A percentile compares a stretch with the other conserved stretches of the same genome.
Evolutionary conservation across 2,797 vertebrate species (phyloP).

Genomic region (Coccyzus lansbergi): DNA sequence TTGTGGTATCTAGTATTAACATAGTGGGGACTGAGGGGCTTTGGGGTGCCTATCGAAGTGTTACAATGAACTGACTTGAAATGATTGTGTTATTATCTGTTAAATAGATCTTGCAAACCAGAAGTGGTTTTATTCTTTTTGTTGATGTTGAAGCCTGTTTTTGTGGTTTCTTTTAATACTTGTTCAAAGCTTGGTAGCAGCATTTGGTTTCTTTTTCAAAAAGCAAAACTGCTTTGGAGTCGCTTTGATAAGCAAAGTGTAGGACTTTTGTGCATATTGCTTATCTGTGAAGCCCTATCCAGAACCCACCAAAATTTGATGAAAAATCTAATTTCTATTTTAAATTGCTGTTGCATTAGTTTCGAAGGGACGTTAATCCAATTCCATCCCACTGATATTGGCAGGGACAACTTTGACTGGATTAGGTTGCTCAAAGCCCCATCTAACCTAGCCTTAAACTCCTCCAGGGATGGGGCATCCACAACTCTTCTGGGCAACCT

Average conservation of each 20-base stretch:
- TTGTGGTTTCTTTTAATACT: not conserved
- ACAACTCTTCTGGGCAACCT: too few relatives aligned
- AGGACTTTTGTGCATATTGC: not conserved
- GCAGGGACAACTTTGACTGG: too few relatives aligned
- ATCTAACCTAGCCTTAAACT: too few relatives aligned
- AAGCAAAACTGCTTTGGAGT: not conserved
- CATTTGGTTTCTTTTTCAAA: not conserved
- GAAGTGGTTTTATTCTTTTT: not conserved
- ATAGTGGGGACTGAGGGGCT: not conserved
- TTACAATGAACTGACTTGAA: not conserved
- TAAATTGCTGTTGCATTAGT: not conserved
- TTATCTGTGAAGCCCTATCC: not conserved
- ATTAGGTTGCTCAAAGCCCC: too few relatives aligned
- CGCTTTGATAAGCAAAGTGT: not conserved
- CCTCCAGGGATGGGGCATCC: too few relatives aligned
- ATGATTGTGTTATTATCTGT: not conserved
- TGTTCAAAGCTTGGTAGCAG: not conserved
- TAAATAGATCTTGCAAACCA: not conserved
- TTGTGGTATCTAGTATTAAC: not conserved
- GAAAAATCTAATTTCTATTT: not conserved
- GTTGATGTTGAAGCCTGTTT: not conserved
- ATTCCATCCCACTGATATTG: too few relatives aligned
- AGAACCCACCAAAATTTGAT: not conserved
- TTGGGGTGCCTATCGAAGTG: not conserved
- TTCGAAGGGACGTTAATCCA: too few relatives aligned